Evolutionary conservation across 2,797 vertebrate genomes (phyloP), one percentile per base, ranked within the genome.

Genomic region (Notamacropus eugenii): DNA sequence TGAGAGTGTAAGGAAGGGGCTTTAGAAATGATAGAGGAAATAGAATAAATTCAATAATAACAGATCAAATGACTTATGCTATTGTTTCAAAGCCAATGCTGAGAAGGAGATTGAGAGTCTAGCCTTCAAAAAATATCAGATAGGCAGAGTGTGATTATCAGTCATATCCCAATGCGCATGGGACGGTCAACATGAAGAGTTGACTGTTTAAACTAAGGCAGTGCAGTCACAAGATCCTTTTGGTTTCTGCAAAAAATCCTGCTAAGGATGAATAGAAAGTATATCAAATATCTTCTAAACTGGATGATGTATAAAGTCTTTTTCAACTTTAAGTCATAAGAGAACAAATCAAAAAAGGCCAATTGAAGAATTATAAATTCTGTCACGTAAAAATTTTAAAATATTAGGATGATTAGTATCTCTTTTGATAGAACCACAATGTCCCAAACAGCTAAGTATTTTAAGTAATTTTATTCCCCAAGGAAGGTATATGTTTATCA

Each of bases 91-190:
- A 91, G 59, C 2, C 3, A 52, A 40, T 28, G 91, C 0, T 82
- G 94, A 5, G 55, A 11, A 90, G n/a, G 31, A 29, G 50, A 31
- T 59, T 1, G 91, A 82, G 93, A 95, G 90, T 96, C 3, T 58
- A 87, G 54, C 62, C 29, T 90, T 91, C 93, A 74, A 94, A 91
- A 96, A 93, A 57, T 92, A 67, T 1, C 27, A 92, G 12, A 87
- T 46, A 50, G 11, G 50, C 3, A 62, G 92, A 1, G 62, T 13
- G 5, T 55, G 3, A 0, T 9, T 92, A 24, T 87, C 40, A 54
- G 56, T 55, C 11, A 8, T 55, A 13, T 54, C 58, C 0, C 34
- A 93, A 59, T 67, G 82, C 54, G 91, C n/a, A 57, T 5, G 90
- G 27, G 91, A 19, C 4, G 82, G 54, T 13, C 92, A 93, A 40